Conservation (phyloP, 1,140 invertebrate species). For the Teleopsis dalmanni region DNA sequence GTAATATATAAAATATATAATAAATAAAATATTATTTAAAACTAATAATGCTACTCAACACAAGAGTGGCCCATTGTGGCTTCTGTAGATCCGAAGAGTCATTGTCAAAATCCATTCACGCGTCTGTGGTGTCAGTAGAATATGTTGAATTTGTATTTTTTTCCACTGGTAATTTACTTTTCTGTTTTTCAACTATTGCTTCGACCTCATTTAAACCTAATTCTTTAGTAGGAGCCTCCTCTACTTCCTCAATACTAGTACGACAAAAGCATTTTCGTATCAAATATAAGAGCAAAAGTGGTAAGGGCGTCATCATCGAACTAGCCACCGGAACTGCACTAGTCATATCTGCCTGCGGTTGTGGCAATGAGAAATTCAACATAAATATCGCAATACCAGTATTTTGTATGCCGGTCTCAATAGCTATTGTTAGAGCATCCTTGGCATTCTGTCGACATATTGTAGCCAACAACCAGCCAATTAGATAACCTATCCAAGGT, state of each 20-base stretch:
- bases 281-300: constrained; percentile 51
- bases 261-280: constrained; percentile 13
- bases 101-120: no score
- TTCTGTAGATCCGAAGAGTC: no score
- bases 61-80: no score
- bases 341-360: constrained; percentile 73
- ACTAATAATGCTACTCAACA: no score
- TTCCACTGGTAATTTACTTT: not conserved
- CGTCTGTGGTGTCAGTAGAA: no score
- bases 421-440: constrained; percentile 76
- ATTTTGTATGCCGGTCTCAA: constrained; percentile 93
- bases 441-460: constrained; percentile 53
- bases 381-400: constrained; percentile 87
- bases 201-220: constrained; percentile 6
- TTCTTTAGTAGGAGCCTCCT: constrained; percentile 3
- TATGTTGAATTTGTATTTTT: no score
- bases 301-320: constrained; percentile 89
- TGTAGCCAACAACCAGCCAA: constrained; percentile 58
- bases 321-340: constrained; percentile 82
- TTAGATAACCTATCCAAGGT: constrained; percentile 79
- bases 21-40: no score
- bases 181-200: constrained; percentile 9
- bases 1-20: no score
- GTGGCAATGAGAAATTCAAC: constrained; percentile 56
- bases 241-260: constrained; percentile 10